Conservation (phyloP, 2,113 vertebrate genomes). For the Talpa occidentalis region DNA sequence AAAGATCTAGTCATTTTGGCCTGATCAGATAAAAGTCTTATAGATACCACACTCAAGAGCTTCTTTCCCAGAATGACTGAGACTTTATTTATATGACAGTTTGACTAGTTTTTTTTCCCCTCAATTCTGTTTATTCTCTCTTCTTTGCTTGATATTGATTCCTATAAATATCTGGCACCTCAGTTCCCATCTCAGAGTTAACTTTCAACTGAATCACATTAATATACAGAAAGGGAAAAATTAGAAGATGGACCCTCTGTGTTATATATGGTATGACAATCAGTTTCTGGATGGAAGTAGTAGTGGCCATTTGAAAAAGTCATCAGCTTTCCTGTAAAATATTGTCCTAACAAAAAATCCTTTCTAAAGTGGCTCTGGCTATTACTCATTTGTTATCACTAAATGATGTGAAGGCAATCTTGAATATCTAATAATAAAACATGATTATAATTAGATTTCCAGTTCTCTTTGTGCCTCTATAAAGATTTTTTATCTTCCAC, state of each 20-base stretch:
- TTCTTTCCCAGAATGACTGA: not conserved
- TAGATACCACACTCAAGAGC: rapidly evolving
- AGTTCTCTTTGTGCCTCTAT: constrained; percentile 16
- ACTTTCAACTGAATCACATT: not conserved
- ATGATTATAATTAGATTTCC: constrained; percentile 50
- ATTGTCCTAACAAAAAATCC: not conserved
- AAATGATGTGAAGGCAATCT: constrained; percentile 53
- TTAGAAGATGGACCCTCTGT: not conserved
- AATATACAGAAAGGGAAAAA: not conserved
- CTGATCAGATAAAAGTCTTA: not conserved
- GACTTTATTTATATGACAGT: not conserved
- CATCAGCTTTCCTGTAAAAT: not conserved
- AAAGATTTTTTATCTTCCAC: constrained; percentile 49
- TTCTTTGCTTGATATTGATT: not conserved
- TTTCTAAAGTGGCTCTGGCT: not conserved
- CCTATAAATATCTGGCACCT: not conserved
- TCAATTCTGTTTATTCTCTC: not conserved
- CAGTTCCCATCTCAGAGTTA: not conserved
- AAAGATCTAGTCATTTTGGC: not conserved
- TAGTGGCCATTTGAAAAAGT: constrained; percentile 36
- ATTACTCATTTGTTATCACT: constrained; percentile 60
- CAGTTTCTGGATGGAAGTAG: not conserved
- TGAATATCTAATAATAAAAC: constrained; percentile 40
- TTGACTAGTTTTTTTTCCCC: not conserved
- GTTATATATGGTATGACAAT: not conserved